Percentiles rank a stretch among this genome's conserved stretches.
phyloP scores from a whole-genome alignment of 2,888 invertebrate genomes.

The Drosophila ezoana region DNA sequence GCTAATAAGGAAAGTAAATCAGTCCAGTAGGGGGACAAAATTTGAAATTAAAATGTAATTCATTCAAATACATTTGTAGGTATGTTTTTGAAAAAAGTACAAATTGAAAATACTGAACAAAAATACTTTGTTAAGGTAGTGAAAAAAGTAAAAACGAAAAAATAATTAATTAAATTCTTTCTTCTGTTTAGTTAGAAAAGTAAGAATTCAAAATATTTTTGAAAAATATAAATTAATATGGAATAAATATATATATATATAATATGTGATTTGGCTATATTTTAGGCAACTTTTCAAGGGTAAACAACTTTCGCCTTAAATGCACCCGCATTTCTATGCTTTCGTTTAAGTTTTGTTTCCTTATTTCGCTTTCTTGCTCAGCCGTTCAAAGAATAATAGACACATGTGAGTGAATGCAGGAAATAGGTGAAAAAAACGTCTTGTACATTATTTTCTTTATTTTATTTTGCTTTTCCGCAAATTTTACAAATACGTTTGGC shows the following conservation, averaged over 20 bases:
- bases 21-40: too few relatives aligned
- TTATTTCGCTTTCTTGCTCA: constrained; percentile 32
- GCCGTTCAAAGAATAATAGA: constrained; percentile 54
- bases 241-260: too few relatives aligned
- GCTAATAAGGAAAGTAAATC: too few relatives aligned
- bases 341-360: constrained; percentile 20
- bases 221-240: too few relatives aligned
- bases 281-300: background rate
- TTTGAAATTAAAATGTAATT: too few relatives aligned
- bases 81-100: background rate
- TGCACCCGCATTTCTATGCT: background rate
- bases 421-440: constrained; percentile 43
- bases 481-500: constrained; percentile 74
- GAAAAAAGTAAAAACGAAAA: too few relatives aligned
- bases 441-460: constrained; percentile 49
- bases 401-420: constrained; percentile 54
- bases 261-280: background rate
- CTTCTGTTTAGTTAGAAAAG: too few relatives aligned
- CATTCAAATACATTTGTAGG: too few relatives aligned
- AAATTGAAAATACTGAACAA: too few relatives aligned
- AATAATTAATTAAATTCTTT: too few relatives aligned
- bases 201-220: too few relatives aligned
- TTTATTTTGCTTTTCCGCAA: constrained; percentile 36
- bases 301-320: constrained; percentile 13
- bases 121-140: too few relatives aligned